Evolutionary conservation across 2,888 invertebrate species (phyloP), one percentile per base, ranked within the genome.

Genomic region (Peribatodes rhomboidaria): DNA sequence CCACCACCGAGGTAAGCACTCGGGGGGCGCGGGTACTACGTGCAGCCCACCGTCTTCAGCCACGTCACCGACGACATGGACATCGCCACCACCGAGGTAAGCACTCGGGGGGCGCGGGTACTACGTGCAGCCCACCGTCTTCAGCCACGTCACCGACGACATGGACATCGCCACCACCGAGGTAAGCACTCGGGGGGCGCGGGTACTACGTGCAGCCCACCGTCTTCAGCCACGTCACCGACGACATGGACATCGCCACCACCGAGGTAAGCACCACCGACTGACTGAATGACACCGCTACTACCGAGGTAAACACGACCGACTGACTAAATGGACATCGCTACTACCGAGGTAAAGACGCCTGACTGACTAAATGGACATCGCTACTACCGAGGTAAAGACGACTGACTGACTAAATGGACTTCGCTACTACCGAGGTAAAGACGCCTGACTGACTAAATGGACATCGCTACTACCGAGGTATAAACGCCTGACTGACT

Each of bases 41-140:
- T 99, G 9, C 94, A 98, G 80, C 98, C 98, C 13, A 98, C 98
- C 0, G 97, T 98, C 3, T 98, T 98, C 87, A 95, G 97, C 0
- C 94, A 98, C 79, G 98, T 98, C 0, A 80, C 94, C 56, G 98
- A 98, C 78, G 84, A 97, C 76, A 98, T 98, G 96, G 95, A 94
- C 49, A 98, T 98, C 79, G 98, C 98, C 3, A 94, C 87, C 64
- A 96, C 97, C 75, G 98, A 98, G 94, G 96, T 96, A 9, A 41
- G 9, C 14, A 22, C 37, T 6, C 41, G 41, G 16, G 16, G 6
- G 10, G 14, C 4, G 6, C 41, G 16, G 41, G n/a, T 13, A 41
- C 41, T 41, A n/a, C 85, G 94, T 99, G 9, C 94, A 98, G 80
- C 98, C 98, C 13, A 98, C 98, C 0, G 97, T 98, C 3, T 98